Base-by-base conservation (phyloP, 2,888 invertebrate genomes). In the Drosophila anceps region DNA sequence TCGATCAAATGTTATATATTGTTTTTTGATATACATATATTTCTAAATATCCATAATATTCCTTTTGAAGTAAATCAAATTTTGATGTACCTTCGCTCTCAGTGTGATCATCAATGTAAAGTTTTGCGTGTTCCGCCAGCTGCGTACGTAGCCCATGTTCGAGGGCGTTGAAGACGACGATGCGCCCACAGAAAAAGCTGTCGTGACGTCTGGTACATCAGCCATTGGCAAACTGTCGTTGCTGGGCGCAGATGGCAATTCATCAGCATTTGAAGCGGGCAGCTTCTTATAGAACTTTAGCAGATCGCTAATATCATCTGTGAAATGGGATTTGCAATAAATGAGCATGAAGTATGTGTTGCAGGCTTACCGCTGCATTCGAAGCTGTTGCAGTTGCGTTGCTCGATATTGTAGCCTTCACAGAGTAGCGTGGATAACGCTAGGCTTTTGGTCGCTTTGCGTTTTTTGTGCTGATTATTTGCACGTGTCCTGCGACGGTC, bases 391-490 rank as follows among this genome's bases (percentile, higher is more conserved):
- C 93, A 93, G 82, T 93, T 92, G 63, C 93, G 91, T 81, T 93
- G 93, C 77, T 93, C 93, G 64, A 93, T 93, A 80, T 93, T 93
- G 84, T 93, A 93, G 50, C 93, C 93, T 72, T 93, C 93, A 69
- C 93, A 93, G 72, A 92, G 92, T 64, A 93, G 89, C 46, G 93
- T 93, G 46, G 92, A 91, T 44, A 92, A 81, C 8, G 84, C 81
- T 12, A 84, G 65, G 63, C 88, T 91, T 77, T 92, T 92, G 66
- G 90, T 74, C 69, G 91, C 79, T 82, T 90, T 91, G 75, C 81
- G 87, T 57, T 84, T 84, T 70, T 90, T 90, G 58, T 78, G 78
- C 66, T 87, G 88, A 82, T 83, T 81, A 72, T 73, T 73, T 62
- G 73, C 68, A 74, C 79, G 75, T 79, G 78, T 68, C 73, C 76